phyloP scores from a whole-genome alignment of 2,113 vertebrate species.

The Puffinus mauretanicus region DNA sequence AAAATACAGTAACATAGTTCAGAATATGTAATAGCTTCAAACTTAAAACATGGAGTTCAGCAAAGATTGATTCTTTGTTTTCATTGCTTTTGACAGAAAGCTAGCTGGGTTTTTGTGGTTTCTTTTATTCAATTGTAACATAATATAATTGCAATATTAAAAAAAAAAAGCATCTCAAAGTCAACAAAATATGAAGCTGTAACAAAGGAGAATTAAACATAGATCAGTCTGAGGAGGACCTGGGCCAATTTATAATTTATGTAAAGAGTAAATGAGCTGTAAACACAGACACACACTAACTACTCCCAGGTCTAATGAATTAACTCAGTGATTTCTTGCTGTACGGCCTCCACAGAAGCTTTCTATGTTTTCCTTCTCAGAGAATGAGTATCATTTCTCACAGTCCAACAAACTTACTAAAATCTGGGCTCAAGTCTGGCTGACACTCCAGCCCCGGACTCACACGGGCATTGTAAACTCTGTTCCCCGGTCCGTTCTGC shows the following conservation, averaged over 20 bases:
- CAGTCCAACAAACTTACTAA: neutral
- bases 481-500: rapidly evolving
- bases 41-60: neutral
- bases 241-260: neutral
- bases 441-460: neutral
- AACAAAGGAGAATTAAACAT: neutral
- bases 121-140: neutral
- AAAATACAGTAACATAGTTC: neutral
- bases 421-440: neutral
- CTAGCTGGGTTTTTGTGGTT: neutral
- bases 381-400: neutral
- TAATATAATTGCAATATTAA: neutral
- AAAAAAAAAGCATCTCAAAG: neutral
- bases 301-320: neutral
- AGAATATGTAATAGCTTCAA: neutral
- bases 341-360: neutral
- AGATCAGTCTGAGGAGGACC: neutral
- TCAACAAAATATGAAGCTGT: neutral
- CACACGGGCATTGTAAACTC: rapidly evolving
- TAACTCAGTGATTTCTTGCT: neutral
- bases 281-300: neutral
- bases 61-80: neutral
- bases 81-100: neutral
- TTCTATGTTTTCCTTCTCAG: neutral
- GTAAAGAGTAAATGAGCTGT: neutral